Evolutionary conservation across 2,888 invertebrate genomes (phyloP).

Genomic region (Apantesis nais): DNA sequence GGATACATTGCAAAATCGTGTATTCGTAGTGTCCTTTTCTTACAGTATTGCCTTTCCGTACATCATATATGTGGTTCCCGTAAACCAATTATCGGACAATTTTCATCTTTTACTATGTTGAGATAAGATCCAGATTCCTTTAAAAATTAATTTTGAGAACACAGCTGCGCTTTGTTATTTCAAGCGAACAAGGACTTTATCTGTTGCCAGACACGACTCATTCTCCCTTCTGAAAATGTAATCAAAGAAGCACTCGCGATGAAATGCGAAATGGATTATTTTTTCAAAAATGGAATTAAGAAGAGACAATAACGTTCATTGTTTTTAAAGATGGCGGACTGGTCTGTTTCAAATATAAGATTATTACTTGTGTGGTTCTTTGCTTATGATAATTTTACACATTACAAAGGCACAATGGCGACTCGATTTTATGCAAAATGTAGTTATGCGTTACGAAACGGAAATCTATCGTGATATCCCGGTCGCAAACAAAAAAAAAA

Average conservation of each 20-base stretch:
- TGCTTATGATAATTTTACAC: slow-evolving; percentile 79
- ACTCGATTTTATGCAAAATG: slow-evolving; percentile 66
- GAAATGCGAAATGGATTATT: slow-evolving; percentile 85
- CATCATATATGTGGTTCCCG: slow-evolving; percentile 67
- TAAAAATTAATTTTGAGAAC: slow-evolving; percentile 63
- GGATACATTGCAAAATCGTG: slow-evolving; percentile 74
- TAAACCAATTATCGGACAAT: slow-evolving; percentile 74
- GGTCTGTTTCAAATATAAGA: slow-evolving; percentile 76
- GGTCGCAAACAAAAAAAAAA: slow-evolving; percentile 56
- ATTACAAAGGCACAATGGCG: slow-evolving; percentile 68
- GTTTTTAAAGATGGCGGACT: slow-evolving; percentile 83
- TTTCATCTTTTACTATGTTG: slow-evolving; percentile 58
- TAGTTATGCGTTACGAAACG: slow-evolving; percentile 58
- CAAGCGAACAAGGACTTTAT: slow-evolving; percentile 56
- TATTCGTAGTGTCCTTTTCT: slow-evolving; percentile 63
- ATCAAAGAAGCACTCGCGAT: slow-evolving; percentile 79
- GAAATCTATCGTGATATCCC: slow-evolving; percentile 67
- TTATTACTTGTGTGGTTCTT: slow-evolving; percentile 74
- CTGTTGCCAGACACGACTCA: slow-evolving; percentile 46
- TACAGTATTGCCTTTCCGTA: slow-evolving; percentile 59
- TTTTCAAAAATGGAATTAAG: slow-evolving; percentile 86
- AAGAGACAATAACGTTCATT: slow-evolving; percentile 85
- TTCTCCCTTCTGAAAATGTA: slow-evolving; percentile 48
- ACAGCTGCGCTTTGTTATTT: slow-evolving; percentile 65
- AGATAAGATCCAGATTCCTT: slow-evolving; percentile 69